Evolutionary conservation across 1,140 invertebrate species (phyloP).

Genomic region (Drosophila varians): DNA sequence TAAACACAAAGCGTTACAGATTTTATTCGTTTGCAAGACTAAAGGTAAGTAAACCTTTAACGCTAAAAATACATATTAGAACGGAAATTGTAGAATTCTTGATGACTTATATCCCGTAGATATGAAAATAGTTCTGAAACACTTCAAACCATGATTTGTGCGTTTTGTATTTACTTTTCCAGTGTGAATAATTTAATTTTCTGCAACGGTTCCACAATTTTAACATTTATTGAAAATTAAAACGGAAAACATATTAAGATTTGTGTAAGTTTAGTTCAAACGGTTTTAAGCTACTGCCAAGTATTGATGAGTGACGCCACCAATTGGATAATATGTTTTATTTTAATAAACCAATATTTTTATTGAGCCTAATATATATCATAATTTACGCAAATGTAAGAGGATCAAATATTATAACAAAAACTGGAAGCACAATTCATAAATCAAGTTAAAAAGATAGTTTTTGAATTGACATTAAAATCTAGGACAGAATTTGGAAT

Average conservation of each 20-base stretch:
- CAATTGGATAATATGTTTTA: not conserved
- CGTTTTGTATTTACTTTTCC: not conserved
- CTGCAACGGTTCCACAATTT: not conserved
- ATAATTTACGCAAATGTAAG: not conserved
- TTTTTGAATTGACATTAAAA: too few species aligned
- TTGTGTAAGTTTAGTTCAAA: not conserved
- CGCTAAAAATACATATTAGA: too few species aligned
- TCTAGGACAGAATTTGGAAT: too few species aligned
- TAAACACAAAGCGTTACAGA: constrained; percentile 38
- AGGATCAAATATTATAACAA: not conserved
- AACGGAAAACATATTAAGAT: not conserved
- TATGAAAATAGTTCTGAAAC: too few species aligned
- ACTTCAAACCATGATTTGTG: too few species aligned
- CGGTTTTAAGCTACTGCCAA: not conserved
- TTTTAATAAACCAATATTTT: not conserved
- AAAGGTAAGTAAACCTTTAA: too few species aligned
- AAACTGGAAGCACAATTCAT: not conserved
- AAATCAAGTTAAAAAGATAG: too few species aligned
- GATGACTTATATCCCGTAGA: too few species aligned
- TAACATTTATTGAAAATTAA: not conserved
- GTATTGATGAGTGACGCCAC: not conserved
- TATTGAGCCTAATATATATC: not conserved
- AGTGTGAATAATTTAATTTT: not conserved
- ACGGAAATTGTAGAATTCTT: too few species aligned
- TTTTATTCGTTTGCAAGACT: not conserved